Evolutionary conservation across 2,888 invertebrate species (phyloP), one percentile per base, ranked within the genome.

Genomic region (Meiosimyza decipiens): DNA sequence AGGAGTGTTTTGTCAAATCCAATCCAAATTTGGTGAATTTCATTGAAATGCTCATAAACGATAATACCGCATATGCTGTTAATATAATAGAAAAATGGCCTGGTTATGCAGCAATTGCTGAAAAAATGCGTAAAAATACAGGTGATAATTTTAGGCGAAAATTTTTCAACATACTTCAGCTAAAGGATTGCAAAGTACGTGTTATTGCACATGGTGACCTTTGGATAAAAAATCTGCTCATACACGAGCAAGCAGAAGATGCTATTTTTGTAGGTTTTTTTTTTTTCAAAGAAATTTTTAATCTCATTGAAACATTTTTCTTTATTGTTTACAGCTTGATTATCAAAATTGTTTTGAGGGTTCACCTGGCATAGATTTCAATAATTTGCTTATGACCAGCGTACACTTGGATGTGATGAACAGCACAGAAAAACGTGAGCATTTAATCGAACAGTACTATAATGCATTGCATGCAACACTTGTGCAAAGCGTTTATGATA

Each of bases 381-480:
- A 70, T 15, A 73, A 73, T 33, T 18, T 73, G 2, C 40, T 73
- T 7, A 52, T 73, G 49, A 73, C 73, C 7, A 73, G 73, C 50
- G 65, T 71, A 3, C 51, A 66, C 7, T 71, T 65, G 66, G 49
- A 68, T 2, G 73, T 73, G 6, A 22, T 73, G 9, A 60, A 22
- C 6, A 22, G 22, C n/a, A 2, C 22, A 3, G 57, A 49, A 5
- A 40, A 54, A 18, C 66, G 65, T 47, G 47, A 50, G 15, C 47
- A 4, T 2, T 16, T 73, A n/a, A 71, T 73, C 16, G 54, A 16
- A 16, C 49, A 73, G 59, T 73, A 73, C 15, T 66, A 73, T 65
- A 52, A 49, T 4, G 12, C 60, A 1, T 60, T 73, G 11, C 22
- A 16, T 49, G 15, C 22, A 4, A 71, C 70, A 22, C 47, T 73